Base-by-base conservation (phyloP, 2,888 invertebrate genomes). In the Thymelicus acteon region DNA sequence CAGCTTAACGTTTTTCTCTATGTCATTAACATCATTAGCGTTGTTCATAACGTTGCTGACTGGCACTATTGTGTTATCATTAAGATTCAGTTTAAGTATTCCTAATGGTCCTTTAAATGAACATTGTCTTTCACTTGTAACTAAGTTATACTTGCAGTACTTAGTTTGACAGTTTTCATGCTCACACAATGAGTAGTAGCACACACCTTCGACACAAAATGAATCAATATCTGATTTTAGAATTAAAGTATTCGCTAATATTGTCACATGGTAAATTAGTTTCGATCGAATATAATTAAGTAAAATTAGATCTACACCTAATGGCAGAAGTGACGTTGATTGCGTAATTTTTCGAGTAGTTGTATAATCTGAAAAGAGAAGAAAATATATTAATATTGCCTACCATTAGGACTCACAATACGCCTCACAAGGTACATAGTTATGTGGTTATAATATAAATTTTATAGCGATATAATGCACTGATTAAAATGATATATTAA, bases 121-220 rank as follows among this genome's bases (percentile, higher is more conserved):
- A 75, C 86, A 89, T 68, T 80, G 80, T 71, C 79, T 78, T 72
- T 78, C 77, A 48, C 82, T 83, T 6, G 77, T 85, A 31, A 88
- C 71, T 71, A 88, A 77, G 74, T 84, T 74, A 73, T 85, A 89
- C 64, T 82, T 85, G 74, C 87, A 89, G 75, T 83, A 82, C 54
- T 77, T 74, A 39, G 79, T 49, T 72, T 78, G 76, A 72, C 86
- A 87, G 39, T 80, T 75, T 1, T 75, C 74, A 15, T 80, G 48
- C 69, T 83, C 75, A 71, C 86, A 87, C 40, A 75, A 64, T n/a
- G 79, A 80, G 64, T 86, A 90, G 70, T 85, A 86, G 75, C 89
- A 89, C 44, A 85, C 73, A 8, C 87, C 87, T 15, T 85, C 80
- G 3, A 75, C 72, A 72, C 90, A 91, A 64, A 82, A 78, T 0